Evolutionary conservation across 2,888 invertebrate species (phyloP), one percentile per base, ranked within the genome.

Genomic region (Ctenicera cuprea): DNA sequence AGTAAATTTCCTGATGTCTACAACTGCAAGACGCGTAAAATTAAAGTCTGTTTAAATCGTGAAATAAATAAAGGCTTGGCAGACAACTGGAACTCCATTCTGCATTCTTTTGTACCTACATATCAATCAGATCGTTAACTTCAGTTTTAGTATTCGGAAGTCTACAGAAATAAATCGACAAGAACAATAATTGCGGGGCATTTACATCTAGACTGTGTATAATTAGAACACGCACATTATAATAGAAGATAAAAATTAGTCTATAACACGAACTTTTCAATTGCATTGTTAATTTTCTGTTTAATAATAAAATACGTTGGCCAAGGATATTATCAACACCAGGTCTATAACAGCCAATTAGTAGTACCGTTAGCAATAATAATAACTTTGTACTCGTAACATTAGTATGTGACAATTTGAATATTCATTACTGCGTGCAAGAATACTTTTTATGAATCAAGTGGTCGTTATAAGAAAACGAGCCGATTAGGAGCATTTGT

Each of bases 121-220:
- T 71, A 71, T 71, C 71, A 71, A 71, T 71, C 71, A 71, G 71
- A 71, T 71, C 71, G 20, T 71, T 71, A 71, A 59, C 71, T 57
- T 71, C 54, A 43, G 11, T 63, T 69, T 71, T 64, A 71, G 43
- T 64, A 71, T 71, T 71, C 63, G 64, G 71, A 71, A 71, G 64
- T 71, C 43, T 57, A 71, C 71, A 54, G 64, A 71, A 71, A 71
- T 71, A 71, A 64, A 59, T 59, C 38, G 59, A 18, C 57, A 38
- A 37, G 33, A 38, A 59, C 59, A 33, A 59, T 59, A 59, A 59
- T 59, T 59, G 18, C 38, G 8, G 45, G 5, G 8, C 45, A 45
- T 45, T 30, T 30, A 4, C 20, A 52, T 5, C 30, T 22, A 30
- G 52, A 22, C 20, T 11, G 26, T 30, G 26, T 52, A 52, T 52